Percentiles rank a stretch among this genome's conserved stretches.
Evolutionary conservation across 2,113 vertebrate genomes (phyloP).

Genomic region (Leptobrachium leishanense): DNA sequence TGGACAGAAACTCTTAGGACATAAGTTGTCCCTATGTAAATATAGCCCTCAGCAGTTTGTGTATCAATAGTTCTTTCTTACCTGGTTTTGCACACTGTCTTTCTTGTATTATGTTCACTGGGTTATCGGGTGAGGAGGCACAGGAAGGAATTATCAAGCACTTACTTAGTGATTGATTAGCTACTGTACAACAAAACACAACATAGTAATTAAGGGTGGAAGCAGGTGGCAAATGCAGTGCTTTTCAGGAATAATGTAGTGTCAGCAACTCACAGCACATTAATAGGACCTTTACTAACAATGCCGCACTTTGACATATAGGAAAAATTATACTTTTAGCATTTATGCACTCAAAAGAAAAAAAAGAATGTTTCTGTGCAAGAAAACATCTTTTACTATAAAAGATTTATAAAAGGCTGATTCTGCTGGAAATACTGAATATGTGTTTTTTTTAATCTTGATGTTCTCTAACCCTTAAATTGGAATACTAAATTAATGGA

Average conservation of each 20-base stretch:
- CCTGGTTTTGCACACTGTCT: too few species aligned
- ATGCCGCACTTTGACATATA: conserved; percentile 36
- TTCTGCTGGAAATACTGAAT: too few species aligned
- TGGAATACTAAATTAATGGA: too few species aligned
- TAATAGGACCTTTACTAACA: conserved; percentile 35
- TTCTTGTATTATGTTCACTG: background rate
- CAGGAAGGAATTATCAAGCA: conserved; percentile 29
- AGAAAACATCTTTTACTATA: conserved; percentile 25
- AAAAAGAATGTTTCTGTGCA: conserved; percentile 20
- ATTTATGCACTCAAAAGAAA: conserved; percentile 16
- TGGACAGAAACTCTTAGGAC: too few species aligned
- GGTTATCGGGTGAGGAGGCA: conserved; percentile 5
- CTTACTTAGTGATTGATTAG: conserved; percentile 40
- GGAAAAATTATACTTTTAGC: conserved; percentile 25
- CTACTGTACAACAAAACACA: conserved; percentile 24
- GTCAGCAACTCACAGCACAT: conserved; percentile 32
- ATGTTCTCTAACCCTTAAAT: too few species aligned
- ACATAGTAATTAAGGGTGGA: conserved; percentile 43
- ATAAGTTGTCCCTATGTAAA: too few species aligned
- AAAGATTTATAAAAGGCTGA: conserved; percentile 18
- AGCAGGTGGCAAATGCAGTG: conserved; percentile 32
- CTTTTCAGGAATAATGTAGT: conserved; percentile 27
- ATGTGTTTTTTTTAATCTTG: too few species aligned
- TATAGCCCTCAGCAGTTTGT: too few species aligned
- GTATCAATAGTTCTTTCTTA: too few species aligned